Base-by-base conservation (phyloP, 2,888 invertebrate genomes). In the Lasiommata megera region DNA sequence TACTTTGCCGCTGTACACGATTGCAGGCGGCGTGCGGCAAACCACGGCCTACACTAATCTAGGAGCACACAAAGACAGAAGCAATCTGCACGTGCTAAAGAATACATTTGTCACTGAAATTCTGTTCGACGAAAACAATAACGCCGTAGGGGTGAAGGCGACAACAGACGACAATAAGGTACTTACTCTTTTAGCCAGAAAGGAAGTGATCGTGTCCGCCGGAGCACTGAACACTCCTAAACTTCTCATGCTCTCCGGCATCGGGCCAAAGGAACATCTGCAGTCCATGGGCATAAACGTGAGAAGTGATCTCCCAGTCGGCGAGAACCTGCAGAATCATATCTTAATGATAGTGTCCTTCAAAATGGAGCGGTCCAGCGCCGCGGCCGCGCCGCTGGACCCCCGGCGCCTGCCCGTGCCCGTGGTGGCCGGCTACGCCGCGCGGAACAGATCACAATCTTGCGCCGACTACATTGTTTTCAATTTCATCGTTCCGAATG, bases 1-100 rank as follows among this genome's bases (percentile, higher is more conserved):
- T 48, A 79, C 87, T 0, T 82, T 83, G 60, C 71, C 82, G 0
- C 82, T 89, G 63, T 82, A 80, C 8, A 91, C 81, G 9, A 79
- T 90, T 80, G 82, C 40, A 9, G 7, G 7, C 8, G 90, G 91
- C 0, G 65, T 73, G 14, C 73, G 92, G 38, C 88, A 87, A 61
- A 91, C 89, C 60, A 85, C 88, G 0, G 86, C 92, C 0, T 82
- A 82, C 43, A 82, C 88, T 48, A 94, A 86, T 64, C 67, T 93
- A 0, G 66, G 76, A 0, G 72, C 72, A 0, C 60, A 71, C 0
- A 79, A 70, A 62, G 60, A 74, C 1, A 67, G 80, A 16, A 34
- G 61, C 0, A 87, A 88, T 62, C 67, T 87, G 6, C 67, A 74
- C 36, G 68, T 87, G 0, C 67, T 81, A 5, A 92, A 91, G 46